These are phyloP conservation scores for Cinclus cinclus DNA, from an alignment of 2,113 vertebrate species.

Conservation along the genomic window DNA sequence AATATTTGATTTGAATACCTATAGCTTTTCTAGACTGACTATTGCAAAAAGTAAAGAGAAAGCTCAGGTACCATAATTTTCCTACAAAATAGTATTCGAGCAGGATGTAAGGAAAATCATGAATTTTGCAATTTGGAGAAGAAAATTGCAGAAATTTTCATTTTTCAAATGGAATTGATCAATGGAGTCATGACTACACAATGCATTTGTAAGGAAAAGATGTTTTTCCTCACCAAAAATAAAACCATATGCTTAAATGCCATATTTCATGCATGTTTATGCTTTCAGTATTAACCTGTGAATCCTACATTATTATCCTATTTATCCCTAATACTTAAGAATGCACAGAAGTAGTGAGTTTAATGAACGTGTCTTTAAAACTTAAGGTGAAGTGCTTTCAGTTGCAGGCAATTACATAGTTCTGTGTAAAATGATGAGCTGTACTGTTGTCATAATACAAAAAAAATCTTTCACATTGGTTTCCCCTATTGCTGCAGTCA, in stretches of 20 bases:
- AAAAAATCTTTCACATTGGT: not conserved
- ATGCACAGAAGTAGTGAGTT: not conserved
- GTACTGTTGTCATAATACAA: not conserved
- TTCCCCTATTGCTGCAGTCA: not conserved
- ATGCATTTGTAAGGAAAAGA: not conserved
- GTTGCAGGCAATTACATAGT: not conserved
- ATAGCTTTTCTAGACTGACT: constrained; percentile 29
- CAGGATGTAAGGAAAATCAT: not conserved
- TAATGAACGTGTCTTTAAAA: not conserved
- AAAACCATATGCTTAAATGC: not conserved
- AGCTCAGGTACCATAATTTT: not conserved
- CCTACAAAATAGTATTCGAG: not conserved
- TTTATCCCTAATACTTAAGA: not conserved
- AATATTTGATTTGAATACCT: constrained; percentile 52
- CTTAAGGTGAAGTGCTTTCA: not conserved
- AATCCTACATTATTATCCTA: not conserved
- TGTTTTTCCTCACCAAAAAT: not conserved
- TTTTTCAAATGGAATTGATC: not conserved
- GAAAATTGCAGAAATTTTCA: not conserved
- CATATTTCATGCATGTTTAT: not conserved
- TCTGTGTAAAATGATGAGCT: not conserved
- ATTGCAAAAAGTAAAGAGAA: not conserved
- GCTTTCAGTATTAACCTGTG: not conserved
- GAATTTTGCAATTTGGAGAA: not conserved
- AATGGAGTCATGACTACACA: not conserved